Conservation (phyloP, 2,113 vertebrate genomes). For the Lates calcarifer region DNA sequence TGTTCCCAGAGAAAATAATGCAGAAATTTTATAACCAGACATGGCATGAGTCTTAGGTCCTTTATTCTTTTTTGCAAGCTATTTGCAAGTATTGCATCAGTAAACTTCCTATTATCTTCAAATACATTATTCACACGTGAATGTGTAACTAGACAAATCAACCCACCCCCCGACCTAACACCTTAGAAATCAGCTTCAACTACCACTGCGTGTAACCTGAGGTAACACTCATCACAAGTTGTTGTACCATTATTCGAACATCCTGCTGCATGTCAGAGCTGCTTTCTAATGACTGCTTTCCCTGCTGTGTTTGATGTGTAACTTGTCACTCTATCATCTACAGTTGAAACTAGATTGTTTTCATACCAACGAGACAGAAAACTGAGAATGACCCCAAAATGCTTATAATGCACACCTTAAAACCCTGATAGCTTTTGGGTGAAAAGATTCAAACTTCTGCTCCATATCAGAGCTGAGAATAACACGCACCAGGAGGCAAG, state of each 20-base stretch:
- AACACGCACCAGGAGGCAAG: conserved; percentile 54
- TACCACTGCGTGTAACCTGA: conserved; percentile 5
- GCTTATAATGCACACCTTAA: conserved; percentile 16
- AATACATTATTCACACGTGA: conserved; percentile 22
- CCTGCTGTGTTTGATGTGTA: conserved; percentile 42
- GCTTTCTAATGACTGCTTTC: conserved; percentile 57
- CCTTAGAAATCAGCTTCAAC: not conserved
- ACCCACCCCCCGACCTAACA: conserved; percentile 21
- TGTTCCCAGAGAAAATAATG: not conserved
- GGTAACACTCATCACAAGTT: conserved; percentile 31
- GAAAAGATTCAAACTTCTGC: conserved; percentile 47
- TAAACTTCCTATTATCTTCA: conserved; percentile 26
- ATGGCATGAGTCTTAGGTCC: not conserved
- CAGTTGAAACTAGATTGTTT: conserved; percentile 18
- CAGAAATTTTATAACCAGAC: not conserved
- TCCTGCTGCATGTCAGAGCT: conserved; percentile 50
- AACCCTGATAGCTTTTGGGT: conserved; percentile 19
- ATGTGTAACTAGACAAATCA: conserved; percentile 7
- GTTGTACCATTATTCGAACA: conserved; percentile 53
- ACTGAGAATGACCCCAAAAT: not conserved
- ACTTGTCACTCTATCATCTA: conserved; percentile 34
- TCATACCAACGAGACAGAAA: conserved; percentile 28
- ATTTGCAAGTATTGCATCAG: conserved; percentile 40
- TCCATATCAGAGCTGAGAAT: conserved; percentile 59
- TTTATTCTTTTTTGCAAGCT: conserved; percentile 28